A percentile compares a stretch with the other conserved stretches of the same genome.
Evolutionary conservation across 1,140 invertebrate genomes (phyloP).

Genomic region (Elymnias hypermnestra): DNA sequence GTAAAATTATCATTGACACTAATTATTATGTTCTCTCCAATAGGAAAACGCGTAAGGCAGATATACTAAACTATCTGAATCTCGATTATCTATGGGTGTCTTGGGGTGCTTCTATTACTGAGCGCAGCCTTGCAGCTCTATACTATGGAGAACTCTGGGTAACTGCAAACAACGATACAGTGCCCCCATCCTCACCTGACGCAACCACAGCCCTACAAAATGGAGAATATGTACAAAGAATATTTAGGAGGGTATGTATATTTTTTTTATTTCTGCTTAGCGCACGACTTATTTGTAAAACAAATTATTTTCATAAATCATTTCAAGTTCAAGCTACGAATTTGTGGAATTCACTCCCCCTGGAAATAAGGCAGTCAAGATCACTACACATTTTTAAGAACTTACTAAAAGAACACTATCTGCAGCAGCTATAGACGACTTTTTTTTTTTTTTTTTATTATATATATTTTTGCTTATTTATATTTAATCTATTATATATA

Average conservation of each 20-base stretch:
- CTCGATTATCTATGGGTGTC: slow-evolving; percentile 57
- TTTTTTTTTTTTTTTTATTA: too few species aligned
- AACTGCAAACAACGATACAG: slow-evolving; percentile 32
- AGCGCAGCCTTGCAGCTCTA: slow-evolving; percentile 50
- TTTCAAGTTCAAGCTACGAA: too few species aligned
- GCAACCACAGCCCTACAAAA: slow-evolving; percentile 31
- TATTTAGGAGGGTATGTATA: slow-evolving; percentile 56
- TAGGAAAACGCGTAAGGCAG: slow-evolving; percentile 12
- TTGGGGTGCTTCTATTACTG: slow-evolving; percentile 52
- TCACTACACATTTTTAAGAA: too few species aligned
- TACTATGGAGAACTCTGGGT: slow-evolving; percentile 67
- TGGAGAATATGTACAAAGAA: slow-evolving; percentile 46
- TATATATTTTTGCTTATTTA: too few species aligned
- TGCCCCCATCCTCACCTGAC: slow-evolving; percentile 48
- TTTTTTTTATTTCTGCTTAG: neutral
- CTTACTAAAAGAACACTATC: too few species aligned
- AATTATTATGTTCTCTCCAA: neutral
- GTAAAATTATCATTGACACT: too few species aligned
- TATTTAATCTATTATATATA: too few species aligned
- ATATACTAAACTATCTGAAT: slow-evolving; percentile 37
- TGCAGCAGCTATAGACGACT: too few species aligned
- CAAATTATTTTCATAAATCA: too few species aligned
- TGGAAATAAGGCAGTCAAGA: too few species aligned
- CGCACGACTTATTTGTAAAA: too few species aligned
- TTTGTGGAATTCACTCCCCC: too few species aligned